A percentile compares a stretch with the other conserved stretches of the same genome.
Conservation (phyloP, 53 echinoderm and acorn worm species). For the Henricia sp. region DNA sequence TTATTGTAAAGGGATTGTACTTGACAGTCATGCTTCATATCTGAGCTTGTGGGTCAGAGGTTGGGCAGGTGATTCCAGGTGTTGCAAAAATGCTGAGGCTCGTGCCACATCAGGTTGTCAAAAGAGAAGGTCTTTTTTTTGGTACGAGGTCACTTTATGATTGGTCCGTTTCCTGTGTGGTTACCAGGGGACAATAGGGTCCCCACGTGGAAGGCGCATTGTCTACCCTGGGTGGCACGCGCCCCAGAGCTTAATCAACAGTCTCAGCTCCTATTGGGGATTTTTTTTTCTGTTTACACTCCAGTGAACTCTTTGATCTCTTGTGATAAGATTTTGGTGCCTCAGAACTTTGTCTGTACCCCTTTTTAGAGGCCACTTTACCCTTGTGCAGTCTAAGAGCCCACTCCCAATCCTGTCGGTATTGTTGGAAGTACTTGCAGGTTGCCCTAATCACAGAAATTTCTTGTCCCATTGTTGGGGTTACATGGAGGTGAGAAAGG, state of each 20-base stretch:
- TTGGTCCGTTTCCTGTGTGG: constrained; percentile 53
- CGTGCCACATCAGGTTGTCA: constrained; percentile 41
- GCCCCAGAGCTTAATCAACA: constrained; percentile 56
- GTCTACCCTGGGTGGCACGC: constrained; percentile 52
- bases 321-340: constrained; percentile 55
- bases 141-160: constrained; percentile 14
- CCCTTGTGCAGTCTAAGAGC: background rate
- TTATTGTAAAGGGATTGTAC: constrained; percentile 22
- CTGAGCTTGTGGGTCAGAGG: constrained; percentile 41
- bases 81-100: constrained; percentile 43
- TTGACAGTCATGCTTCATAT: constrained; percentile 26
- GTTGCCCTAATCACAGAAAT: constrained; percentile 22
- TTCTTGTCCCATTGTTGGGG: constrained; percentile 1
- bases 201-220: constrained; percentile 56
- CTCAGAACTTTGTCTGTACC: constrained; percentile 16
- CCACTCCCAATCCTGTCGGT: background rate
- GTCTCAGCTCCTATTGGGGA: constrained; percentile 28
- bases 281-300: constrained; percentile 46
- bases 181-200: constrained; percentile 52
- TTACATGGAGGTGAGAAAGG: constrained; percentile 31
- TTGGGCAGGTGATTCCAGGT: constrained; percentile 66
- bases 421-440: constrained; percentile 12
- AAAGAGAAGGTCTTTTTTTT: constrained; percentile 23
- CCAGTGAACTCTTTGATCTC: constrained; percentile 49
- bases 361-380: background rate